Conservation (phyloP, 1,140 invertebrate species). For the Drosophila chauvacae region DNA sequence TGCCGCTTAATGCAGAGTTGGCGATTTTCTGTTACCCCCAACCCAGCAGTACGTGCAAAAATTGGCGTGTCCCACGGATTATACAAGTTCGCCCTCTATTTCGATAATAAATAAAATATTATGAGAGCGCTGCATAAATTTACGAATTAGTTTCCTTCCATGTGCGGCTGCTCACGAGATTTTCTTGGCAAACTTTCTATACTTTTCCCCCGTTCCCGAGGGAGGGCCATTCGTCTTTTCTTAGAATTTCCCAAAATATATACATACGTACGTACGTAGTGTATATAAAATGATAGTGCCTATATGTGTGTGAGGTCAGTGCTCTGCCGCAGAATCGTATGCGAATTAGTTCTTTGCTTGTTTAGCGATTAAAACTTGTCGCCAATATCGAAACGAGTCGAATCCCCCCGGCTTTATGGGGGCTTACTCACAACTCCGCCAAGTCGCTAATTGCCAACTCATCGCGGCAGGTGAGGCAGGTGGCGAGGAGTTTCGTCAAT, state of each 20-base stretch:
- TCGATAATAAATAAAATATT: conserved; percentile 39
- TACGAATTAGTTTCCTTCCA: conserved; percentile 44
- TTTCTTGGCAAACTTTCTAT: conserved; percentile 57
- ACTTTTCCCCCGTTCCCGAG: conserved; percentile 14
- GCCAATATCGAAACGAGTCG: conserved; percentile 8
- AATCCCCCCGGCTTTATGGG: conserved; percentile 5
- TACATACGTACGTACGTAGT: background rate
- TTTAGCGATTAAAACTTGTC: conserved; percentile 30
- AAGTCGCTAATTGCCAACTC: conserved; percentile 26
- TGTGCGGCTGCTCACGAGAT: conserved; percentile 58
- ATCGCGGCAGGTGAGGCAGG: background rate
- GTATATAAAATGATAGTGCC: conserved; percentile 26
- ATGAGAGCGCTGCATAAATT: conserved; percentile 27
- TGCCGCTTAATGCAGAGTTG: conserved; percentile 29
- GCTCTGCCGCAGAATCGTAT: conserved; percentile 26
- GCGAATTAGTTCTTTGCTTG: conserved; percentile 21
- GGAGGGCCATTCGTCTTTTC: conserved; percentile 33
- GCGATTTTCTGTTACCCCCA: conserved; percentile 16
- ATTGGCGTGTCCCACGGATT: conserved; percentile 28
- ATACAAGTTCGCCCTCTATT: conserved; percentile 27
- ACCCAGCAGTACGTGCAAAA: conserved; percentile 27
- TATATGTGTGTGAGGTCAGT: conserved; percentile 62
- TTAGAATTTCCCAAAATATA: conserved; percentile 39
- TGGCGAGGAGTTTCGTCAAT: conserved; percentile 16
- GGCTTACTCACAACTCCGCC: conserved; percentile 5